Conservation (phyloP, 2,113 vertebrate species). For the Polyodon spathula region DNA sequence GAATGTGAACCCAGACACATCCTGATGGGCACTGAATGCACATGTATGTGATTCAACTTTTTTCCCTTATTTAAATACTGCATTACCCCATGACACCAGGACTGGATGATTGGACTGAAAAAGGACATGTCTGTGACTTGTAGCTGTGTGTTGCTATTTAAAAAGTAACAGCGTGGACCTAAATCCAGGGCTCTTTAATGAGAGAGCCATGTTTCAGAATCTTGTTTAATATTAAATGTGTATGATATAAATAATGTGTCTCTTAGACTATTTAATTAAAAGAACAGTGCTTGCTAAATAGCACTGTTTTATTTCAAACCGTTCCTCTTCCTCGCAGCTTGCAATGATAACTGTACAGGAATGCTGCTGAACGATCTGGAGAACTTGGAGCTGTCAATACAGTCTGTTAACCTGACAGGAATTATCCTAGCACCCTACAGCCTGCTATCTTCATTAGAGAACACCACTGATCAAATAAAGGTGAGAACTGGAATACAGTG, state of each 20-base stretch:
- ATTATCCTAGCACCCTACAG: slow-evolving; percentile 47
- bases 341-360: slow-evolving; percentile 73
- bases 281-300: no score
- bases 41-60: slow-evolving; percentile 63
- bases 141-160: no score
- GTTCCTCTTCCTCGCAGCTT: slow-evolving; percentile 49
- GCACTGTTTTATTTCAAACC: neutral
- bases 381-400: slow-evolving; percentile 29
- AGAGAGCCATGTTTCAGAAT: no score
- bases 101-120: no score
- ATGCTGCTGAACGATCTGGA: slow-evolving; percentile 66
- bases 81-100: no score
- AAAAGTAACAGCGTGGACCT: no score
- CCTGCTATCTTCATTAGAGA: slow-evolving; percentile 62
- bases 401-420: slow-evolving; percentile 62
- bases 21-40: slow-evolving; percentile 58
- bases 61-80: neutral
- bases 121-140: no score
- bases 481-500: slow-evolving; percentile 38
- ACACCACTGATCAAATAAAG: slow-evolving; percentile 56
- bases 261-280: no score
- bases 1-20: slow-evolving; percentile 68
- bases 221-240: no score
- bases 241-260: no score
- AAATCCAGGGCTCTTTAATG: no score